Percentiles rank a stretch among this genome's conserved stretches.
phyloP scores from a whole-genome alignment of 2,113 vertebrate genomes.

The Podiceps cristatus region DNA sequence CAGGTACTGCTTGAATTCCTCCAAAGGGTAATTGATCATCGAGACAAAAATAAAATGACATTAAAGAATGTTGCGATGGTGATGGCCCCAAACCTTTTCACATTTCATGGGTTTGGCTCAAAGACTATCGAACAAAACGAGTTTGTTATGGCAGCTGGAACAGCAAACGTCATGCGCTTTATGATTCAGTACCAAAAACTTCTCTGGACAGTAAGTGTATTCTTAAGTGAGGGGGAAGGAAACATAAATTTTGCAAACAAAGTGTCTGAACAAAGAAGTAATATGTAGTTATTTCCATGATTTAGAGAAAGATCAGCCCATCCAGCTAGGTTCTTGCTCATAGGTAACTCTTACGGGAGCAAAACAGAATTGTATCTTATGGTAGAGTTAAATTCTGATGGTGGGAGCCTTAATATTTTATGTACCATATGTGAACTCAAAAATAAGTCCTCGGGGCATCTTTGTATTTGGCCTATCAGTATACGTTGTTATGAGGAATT shows the following conservation, averaged over 20 bases:
- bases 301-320: background rate
- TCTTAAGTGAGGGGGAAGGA: rapidly evolving
- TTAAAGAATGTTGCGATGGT: constrained; percentile 94
- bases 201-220: constrained; percentile 90
- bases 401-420: background rate
- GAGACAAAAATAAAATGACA: constrained; percentile 93
- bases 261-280: background rate
- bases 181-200: constrained; percentile 92
- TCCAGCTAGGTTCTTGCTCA: background rate
- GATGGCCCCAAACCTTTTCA: constrained; percentile 99
- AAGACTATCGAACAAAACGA: constrained; percentile 88
- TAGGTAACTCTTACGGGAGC: background rate
- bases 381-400: background rate
- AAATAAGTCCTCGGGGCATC: background rate
- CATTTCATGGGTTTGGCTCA: constrained; percentile 84
- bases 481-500: background rate
- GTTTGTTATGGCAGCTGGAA: constrained; percentile 90
- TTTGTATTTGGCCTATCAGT: background rate
- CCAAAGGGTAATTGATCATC: constrained; percentile 89
- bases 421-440: background rate
- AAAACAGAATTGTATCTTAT: background rate
- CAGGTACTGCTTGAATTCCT: constrained; percentile 96
- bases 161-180: constrained; percentile 88
- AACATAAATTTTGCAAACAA: background rate
- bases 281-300: background rate